Conservation (phyloP, 2,797 vertebrate species). For the Channallabes apus region DNA sequence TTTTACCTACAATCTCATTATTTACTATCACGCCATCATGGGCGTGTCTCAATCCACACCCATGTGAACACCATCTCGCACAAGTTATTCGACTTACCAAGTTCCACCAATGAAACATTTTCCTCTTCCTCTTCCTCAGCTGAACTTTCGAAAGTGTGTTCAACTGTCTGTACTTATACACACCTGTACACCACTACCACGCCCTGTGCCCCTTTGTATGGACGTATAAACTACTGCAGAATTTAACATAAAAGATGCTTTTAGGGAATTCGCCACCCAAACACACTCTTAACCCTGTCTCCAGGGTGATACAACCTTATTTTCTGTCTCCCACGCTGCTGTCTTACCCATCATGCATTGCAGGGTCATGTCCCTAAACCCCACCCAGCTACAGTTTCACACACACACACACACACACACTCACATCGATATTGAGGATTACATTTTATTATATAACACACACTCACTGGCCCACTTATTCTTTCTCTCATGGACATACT, state of each 20-base stretch:
- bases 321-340: constrained; percentile 33
- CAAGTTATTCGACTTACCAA: constrained; percentile 26
- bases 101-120: constrained; percentile 34
- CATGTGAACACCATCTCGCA: not conserved
- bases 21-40: not conserved
- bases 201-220: not conserved
- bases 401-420: not conserved
- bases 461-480: not conserved
- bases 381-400: constrained; percentile 24
- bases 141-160: not conserved
- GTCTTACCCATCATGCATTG: constrained; percentile 31
- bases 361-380: constrained; percentile 13
- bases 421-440: not conserved
- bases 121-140: not conserved
- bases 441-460: not conserved
- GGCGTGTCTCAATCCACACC: not conserved
- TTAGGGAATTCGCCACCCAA: constrained; percentile 17
- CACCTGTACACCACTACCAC: constrained; percentile 14
- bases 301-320: not conserved
- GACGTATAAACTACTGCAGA: not conserved
- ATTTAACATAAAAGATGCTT: constrained; percentile 28
- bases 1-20: not conserved
- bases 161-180: constrained; percentile 25
- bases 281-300: constrained; percentile 49
- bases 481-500: not conserved